Conservation (phyloP, 2,888 invertebrate species). For the Chloroclysta siterata region DNA sequence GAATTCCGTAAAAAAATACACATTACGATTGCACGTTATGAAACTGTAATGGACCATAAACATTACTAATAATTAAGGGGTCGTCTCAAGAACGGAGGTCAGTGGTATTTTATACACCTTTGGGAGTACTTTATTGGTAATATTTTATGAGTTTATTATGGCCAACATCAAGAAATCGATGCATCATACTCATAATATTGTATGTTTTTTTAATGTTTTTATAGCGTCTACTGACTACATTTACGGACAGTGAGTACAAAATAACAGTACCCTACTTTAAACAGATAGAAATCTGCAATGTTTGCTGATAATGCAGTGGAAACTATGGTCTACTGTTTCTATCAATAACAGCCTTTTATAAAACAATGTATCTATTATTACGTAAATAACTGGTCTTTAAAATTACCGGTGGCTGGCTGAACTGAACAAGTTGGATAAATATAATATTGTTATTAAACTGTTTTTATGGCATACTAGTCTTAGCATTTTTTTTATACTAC, state of each 20-base stretch:
- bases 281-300: conserved; percentile 37
- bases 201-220: background rate
- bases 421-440: conserved; percentile 13
- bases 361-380: conserved; percentile 38
- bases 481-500: too few relatives aligned
- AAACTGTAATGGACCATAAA: conserved; percentile 16
- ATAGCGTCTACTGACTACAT: conserved; percentile 5
- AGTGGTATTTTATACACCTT: conserved; percentile 25
- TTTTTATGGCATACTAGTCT: too few relatives aligned
- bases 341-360: conserved; percentile 37
- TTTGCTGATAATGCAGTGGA: conserved; percentile 39
- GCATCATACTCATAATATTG: conserved; percentile 16
- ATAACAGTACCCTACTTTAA: conserved; percentile 35
- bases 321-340: conserved; percentile 38
- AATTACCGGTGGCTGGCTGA: conserved; percentile 28
- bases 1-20: background rate
- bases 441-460: background rate
- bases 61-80: conserved; percentile 9
- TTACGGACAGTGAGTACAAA: conserved; percentile 30
- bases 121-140: conserved; percentile 26
- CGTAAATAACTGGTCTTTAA: conserved; percentile 27
- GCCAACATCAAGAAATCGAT: conserved; percentile 15
- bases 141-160: conserved; percentile 27
- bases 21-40: background rate
- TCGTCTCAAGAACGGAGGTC: conserved; percentile 15